These are phyloP conservation scores for Capreolus pygargus DNA, from an alignment of 2,113 vertebrate species.

Conservation along the genomic window DNA sequence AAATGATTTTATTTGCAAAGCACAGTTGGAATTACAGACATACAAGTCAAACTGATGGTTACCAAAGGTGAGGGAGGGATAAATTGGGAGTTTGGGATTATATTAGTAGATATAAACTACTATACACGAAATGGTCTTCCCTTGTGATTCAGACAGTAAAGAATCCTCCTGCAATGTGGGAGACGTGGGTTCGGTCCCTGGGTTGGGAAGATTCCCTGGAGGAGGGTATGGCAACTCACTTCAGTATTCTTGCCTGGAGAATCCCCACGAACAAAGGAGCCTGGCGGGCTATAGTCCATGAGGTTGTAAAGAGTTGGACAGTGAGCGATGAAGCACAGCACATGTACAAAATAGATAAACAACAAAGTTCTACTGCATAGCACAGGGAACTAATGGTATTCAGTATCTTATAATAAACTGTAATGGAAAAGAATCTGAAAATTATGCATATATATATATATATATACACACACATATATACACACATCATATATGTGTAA, in stretches of 20 bases:
- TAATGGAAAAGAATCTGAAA: not conserved
- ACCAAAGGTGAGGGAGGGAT: not conserved
- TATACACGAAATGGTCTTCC: not conserved
- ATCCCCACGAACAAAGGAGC: not conserved
- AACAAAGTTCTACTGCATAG: not conserved
- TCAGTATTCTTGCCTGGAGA: not conserved
- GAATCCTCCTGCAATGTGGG: not conserved
- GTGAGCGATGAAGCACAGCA: not conserved
- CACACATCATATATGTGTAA: not conserved
- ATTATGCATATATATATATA: not conserved
- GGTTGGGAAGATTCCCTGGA: not conserved
- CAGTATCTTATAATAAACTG: not conserved
- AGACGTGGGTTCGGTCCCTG: not conserved
- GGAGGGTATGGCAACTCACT: not conserved
- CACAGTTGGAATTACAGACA: not conserved
- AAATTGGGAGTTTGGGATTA: not conserved
- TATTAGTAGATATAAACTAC: not conserved
- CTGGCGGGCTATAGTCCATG: not conserved
- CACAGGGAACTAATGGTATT: not conserved
- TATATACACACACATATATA: rapidly evolving
- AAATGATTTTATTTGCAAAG: not conserved
- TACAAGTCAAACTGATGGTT: not conserved
- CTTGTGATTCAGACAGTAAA: not conserved
- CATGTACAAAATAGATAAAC: not conserved
- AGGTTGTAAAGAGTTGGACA: not conserved